Conservation (phyloP, 2,113 vertebrate species). For the Muscicapa adusta region DNA sequence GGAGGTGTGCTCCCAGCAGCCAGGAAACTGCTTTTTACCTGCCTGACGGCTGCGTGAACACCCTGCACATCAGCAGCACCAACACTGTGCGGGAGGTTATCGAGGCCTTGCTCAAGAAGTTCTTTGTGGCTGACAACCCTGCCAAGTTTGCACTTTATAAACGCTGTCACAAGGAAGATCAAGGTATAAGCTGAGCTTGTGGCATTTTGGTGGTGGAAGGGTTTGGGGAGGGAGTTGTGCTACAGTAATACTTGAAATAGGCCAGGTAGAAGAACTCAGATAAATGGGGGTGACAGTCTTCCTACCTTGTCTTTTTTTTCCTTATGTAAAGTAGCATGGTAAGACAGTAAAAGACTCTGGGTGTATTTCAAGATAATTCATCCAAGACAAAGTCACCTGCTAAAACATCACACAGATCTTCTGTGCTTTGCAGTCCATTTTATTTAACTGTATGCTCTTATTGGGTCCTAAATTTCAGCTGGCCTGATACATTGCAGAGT, state of each 20-base stretch:
- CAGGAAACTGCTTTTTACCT: slow-evolving; percentile 82
- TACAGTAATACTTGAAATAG: not conserved
- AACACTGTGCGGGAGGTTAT: slow-evolving; percentile 93
- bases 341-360: not conserved
- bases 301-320: not conserved
- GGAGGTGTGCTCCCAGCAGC: slow-evolving; percentile 33
- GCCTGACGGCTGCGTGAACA: slow-evolving; percentile 81
- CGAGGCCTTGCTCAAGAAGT: slow-evolving; percentile 90
- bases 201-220: not conserved
- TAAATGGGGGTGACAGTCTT: not conserved
- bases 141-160: slow-evolving; percentile 97
- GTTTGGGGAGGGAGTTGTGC: not conserved
- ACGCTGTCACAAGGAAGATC: slow-evolving; percentile 88
- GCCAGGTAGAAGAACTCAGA: not conserved
- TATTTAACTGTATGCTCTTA: not conserved
- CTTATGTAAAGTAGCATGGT: not conserved
- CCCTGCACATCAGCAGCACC: slow-evolving; percentile 92
- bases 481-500: not conserved
- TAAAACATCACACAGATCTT: not conserved
- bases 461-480: not conserved
- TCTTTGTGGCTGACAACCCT: slow-evolving; percentile 90
- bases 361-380: not conserved
- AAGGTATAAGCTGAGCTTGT: slow-evolving; percentile 77
- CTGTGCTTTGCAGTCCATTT: not conserved
- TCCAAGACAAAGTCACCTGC: not conserved